Percentiles rank a stretch among this genome's conserved stretches.
Evolutionary conservation across 2,797 vertebrate species (phyloP).

Genomic region (Aplochiton taeniatus): DNA sequence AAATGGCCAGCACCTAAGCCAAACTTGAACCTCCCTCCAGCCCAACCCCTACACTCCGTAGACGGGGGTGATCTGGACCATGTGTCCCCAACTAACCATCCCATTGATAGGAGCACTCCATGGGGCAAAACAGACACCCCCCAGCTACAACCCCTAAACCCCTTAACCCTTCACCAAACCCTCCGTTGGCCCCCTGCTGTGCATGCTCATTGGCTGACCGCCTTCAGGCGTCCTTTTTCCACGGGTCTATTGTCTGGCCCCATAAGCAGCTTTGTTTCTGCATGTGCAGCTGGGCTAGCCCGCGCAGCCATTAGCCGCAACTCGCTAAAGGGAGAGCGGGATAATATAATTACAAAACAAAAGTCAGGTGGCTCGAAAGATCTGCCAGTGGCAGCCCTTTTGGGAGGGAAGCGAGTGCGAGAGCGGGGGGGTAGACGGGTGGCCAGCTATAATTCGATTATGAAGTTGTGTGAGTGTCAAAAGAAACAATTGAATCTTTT

Average conservation of each 20-base stretch:
- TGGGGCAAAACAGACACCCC: slow-evolving; percentile 44
- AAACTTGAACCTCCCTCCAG: slow-evolving; percentile 67
- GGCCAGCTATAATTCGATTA: slow-evolving; percentile 79
- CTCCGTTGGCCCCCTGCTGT: slow-evolving; percentile 70
- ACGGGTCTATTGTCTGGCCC: slow-evolving; percentile 72
- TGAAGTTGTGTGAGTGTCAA: slow-evolving; percentile 75
- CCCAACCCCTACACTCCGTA: slow-evolving; percentile 57
- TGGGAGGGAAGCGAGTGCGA: slow-evolving; percentile 33
- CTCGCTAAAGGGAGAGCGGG: slow-evolving; percentile 69
- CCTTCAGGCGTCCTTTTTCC: slow-evolving; percentile 76
- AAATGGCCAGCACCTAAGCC: slow-evolving; percentile 57
- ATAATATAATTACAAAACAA: slow-evolving; percentile 81
- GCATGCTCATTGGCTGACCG: slow-evolving; percentile 74
- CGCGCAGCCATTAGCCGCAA: slow-evolving; percentile 72
- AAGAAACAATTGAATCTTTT: slow-evolving; percentile 76
- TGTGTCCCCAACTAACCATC: slow-evolving; percentile 62
- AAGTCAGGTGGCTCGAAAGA: slow-evolving; percentile 76
- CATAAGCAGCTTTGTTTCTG: slow-evolving; percentile 80
- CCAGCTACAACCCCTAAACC: slow-evolving; percentile 58
- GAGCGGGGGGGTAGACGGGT: slow-evolving; percentile 68
- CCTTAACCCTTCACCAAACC: slow-evolving; percentile 72
- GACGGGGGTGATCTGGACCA: slow-evolving; percentile 66
- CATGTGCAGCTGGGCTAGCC: slow-evolving; percentile 78
- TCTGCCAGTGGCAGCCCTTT: slow-evolving; percentile 63
- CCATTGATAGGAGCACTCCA: slow-evolving; percentile 57